phyloP scores from a whole-genome alignment of 1,140 invertebrate genomes.

The Euura lappo region DNA sequence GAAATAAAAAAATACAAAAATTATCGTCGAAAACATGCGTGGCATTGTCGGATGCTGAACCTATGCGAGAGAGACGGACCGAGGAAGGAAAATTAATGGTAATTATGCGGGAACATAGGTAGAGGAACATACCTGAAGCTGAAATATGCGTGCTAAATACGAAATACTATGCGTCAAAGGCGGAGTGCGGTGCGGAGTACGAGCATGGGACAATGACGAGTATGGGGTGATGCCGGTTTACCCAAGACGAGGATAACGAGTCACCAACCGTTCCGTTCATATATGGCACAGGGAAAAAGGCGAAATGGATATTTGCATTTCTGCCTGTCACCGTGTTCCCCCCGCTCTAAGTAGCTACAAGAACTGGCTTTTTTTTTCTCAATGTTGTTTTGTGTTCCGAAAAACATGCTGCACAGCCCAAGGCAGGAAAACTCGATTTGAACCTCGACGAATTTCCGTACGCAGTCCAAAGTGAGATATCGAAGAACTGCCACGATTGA shows the following conservation, averaged over 20 bases:
- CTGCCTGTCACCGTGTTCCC: background rate
- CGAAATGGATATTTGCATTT: background rate
- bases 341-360: background rate
- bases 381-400: too few species aligned
- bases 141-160: conserved; percentile 7
- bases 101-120: background rate
- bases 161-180: conserved; percentile 4
- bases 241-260: background rate
- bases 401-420: too few species aligned
- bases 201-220: background rate
- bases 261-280: too few species aligned
- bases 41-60: background rate
- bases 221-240: background rate
- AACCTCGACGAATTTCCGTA: too few species aligned
- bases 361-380: too few species aligned
- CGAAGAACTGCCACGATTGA: too few species aligned
- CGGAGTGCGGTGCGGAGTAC: background rate
- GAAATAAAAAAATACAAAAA: background rate
- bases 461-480: too few species aligned
- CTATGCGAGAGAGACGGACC: too few species aligned
- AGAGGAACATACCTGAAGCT: background rate
- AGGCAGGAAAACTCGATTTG: too few species aligned
- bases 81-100: background rate
- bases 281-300: too few species aligned
- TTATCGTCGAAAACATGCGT: conserved; percentile 3